Conservation (phyloP, 2,888 invertebrate genomes). For the Operophtera brumata region DNA sequence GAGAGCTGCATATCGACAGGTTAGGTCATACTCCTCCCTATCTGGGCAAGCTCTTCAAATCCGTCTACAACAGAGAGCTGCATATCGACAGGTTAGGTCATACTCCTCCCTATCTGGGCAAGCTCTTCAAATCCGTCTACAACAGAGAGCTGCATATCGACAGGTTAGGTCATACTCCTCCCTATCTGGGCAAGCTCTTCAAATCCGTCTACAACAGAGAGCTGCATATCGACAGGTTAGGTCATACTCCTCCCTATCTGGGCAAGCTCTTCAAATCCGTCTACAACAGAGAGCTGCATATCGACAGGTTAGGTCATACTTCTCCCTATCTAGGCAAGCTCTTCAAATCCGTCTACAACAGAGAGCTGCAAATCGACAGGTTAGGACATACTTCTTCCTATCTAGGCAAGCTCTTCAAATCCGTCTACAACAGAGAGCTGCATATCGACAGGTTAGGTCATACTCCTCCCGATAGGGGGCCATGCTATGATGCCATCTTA, state of each 20-base stretch:
- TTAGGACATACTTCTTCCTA: too few relatives aligned
- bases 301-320: too few relatives aligned
- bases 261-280: slow-evolving; percentile 41
- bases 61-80: slow-evolving; percentile 53
- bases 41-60: slow-evolving; percentile 68
- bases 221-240: slow-evolving; percentile 41
- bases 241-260: too few relatives aligned
- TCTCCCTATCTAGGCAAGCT: too few relatives aligned
- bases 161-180: slow-evolving; percentile 14
- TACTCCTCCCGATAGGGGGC: too few relatives aligned
- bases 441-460: slow-evolving; percentile 41
- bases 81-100: slow-evolving; percentile 37
- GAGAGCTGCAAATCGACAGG: slow-evolving; percentile 44
- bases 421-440: slow-evolving; percentile 43
- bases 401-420: slow-evolving; percentile 45
- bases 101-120: too few relatives aligned
- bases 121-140: slow-evolving; percentile 61
- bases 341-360: slow-evolving; percentile 46
- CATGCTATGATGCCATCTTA: too few relatives aligned
- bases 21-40: not conserved
- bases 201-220: slow-evolving; percentile 47
- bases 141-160: slow-evolving; percentile 51
- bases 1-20: slow-evolving; percentile 47
- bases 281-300: slow-evolving; percentile 46
- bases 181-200: too few relatives aligned